A percentile compares a stretch with the other conserved stretches of the same genome.
phyloP scores from a whole-genome alignment of 2,113 vertebrate species.

The Gymnorhina tibicen region DNA sequence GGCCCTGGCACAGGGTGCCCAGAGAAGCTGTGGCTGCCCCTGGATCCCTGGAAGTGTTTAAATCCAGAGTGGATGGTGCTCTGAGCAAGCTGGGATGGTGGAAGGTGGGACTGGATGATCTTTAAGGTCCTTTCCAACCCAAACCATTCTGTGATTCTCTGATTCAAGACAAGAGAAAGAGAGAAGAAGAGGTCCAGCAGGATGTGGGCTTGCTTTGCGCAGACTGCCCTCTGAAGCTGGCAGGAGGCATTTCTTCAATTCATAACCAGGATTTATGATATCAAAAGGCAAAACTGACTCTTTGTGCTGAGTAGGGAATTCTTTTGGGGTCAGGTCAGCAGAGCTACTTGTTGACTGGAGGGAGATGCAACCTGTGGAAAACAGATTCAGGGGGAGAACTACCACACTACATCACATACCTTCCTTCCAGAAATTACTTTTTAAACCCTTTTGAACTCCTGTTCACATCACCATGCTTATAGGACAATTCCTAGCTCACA shows the following conservation, averaged over 20 bases:
- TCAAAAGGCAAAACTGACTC: not conserved
- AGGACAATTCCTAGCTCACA: not conserved
- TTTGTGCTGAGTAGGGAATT: not conserved
- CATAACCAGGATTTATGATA: not conserved
- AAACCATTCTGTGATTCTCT: not conserved
- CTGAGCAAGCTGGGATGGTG: not conserved
- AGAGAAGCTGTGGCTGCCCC: not conserved
- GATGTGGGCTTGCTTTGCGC: not conserved
- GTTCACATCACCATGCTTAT: not conserved
- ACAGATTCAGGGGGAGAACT: not conserved
- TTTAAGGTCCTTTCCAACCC: not conserved
- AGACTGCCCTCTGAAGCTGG: conserved; percentile 1
- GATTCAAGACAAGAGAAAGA: not conserved
- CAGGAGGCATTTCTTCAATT: not conserved
- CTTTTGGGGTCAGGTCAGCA: not conserved
- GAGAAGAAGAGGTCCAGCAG: not conserved
- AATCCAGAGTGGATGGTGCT: not conserved
- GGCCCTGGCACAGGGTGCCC: not conserved
- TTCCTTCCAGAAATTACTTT: not conserved
- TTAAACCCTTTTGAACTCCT: not conserved
- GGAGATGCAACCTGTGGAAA: not conserved
- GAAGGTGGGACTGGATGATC: not conserved
- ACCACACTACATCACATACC: not conserved
- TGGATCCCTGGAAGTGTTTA: not conserved
- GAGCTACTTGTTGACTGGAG: not conserved